These are phyloP conservation scores for Chironex yamaguchii DNA, from an alignment of 30 jellyfish, hydroid and myxozoan species.

Conservation along the genomic window DNA sequence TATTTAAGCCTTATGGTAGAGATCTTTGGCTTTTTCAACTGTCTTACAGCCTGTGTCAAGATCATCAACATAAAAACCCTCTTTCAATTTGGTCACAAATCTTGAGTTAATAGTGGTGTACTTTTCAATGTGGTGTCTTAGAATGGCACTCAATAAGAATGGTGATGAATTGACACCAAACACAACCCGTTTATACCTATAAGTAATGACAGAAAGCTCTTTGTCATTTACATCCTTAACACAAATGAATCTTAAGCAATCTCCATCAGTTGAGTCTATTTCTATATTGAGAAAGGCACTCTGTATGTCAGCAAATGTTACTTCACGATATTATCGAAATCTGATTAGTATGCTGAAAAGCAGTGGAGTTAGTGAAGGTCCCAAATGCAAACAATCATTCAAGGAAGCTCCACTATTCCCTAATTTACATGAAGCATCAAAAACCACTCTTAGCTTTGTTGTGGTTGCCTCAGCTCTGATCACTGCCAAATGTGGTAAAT, in stretches of 20 bases:
- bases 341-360: constrained; percentile 32
- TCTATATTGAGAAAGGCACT: not conserved
- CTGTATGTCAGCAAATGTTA: constrained; percentile 13
- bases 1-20: constrained; percentile 1
- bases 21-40: constrained; percentile 8
- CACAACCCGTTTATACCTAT: constrained; percentile 16
- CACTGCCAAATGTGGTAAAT: constrained; percentile 47
- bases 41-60: not conserved
- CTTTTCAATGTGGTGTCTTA: constrained; percentile 1
- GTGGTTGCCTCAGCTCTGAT: constrained; percentile 31
- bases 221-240: constrained; percentile 13
- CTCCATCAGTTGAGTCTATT: not conserved
- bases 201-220: constrained; percentile 9
- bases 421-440: constrained; percentile 24
- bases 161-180: constrained; percentile 17
- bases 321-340: constrained; percentile 18
- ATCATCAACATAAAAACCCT: constrained; percentile 35
- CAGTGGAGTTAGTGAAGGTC: constrained; percentile 31
- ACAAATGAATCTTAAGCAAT: constrained; percentile 1
- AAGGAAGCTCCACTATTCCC: constrained; percentile 25
- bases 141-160: not conserved
- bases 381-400: constrained; percentile 61
- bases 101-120: not conserved
- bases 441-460: constrained; percentile 44
- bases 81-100: not conserved